phyloP scores from a whole-genome alignment of 2,113 vertebrate genomes.

The Suricata suricatta region DNA sequence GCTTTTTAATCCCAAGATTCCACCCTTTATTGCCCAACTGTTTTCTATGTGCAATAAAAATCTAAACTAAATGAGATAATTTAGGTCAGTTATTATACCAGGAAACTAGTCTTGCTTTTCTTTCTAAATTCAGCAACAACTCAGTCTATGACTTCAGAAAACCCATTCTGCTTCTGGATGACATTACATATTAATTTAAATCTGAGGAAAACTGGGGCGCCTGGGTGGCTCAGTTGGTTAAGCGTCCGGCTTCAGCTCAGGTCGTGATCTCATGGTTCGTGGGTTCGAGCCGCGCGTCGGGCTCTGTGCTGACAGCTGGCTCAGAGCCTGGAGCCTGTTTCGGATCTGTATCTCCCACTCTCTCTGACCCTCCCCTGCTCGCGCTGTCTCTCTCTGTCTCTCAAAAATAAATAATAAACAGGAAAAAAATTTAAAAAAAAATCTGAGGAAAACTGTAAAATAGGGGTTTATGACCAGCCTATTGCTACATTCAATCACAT shows the following conservation, averaged over 20 bases:
- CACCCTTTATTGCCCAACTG: not conserved
- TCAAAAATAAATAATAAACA: no score
- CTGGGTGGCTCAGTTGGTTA: no score
- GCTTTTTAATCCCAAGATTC: not conserved
- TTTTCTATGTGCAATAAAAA: not conserved
- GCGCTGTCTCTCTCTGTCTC: no score
- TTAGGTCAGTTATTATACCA: not conserved
- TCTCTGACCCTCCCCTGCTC: no score
- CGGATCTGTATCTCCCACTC: no score
- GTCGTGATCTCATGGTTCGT: no score
- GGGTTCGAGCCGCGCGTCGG: no score
- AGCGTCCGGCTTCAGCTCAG: no score
- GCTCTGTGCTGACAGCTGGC: no score
- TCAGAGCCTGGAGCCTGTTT: no score
- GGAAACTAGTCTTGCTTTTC: not conserved
- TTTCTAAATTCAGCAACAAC: not conserved
- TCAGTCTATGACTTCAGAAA: not conserved
- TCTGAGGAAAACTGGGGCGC: not conserved
- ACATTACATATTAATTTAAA: not conserved
- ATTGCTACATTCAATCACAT: not conserved
- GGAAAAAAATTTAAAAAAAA: no score
- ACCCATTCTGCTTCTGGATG: not conserved
- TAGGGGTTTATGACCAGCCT: not conserved
- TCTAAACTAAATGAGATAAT: not conserved
- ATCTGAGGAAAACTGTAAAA: not conserved